These are phyloP conservation scores for Conomelus anceps DNA, from an alignment of 2,888 invertebrate species.

Conservation along the genomic window DNA sequence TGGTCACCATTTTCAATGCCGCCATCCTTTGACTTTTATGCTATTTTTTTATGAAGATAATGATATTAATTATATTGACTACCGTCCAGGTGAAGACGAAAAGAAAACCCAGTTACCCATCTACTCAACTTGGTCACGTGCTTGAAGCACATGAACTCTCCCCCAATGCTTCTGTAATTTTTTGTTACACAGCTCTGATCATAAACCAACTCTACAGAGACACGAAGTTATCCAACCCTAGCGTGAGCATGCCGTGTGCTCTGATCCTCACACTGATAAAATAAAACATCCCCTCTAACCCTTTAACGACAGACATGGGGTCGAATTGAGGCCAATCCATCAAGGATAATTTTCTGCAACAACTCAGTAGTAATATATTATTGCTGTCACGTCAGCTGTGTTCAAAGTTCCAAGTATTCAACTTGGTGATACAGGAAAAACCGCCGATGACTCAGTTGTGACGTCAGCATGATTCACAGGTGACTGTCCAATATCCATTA, in stretches of 20 bases:
- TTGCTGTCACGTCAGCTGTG: not conserved
- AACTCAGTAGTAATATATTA: not conserved
- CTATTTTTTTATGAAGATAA: too few relatives aligned
- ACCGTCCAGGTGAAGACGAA: too few relatives aligned
- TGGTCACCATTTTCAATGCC: too few relatives aligned
- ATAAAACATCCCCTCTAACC: not conserved
- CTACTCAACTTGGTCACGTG: not conserved
- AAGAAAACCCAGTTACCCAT: not conserved
- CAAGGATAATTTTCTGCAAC: not conserved
- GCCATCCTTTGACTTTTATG: too few relatives aligned
- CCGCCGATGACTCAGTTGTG: not conserved
- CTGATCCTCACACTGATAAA: not conserved
- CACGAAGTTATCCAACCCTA: not conserved
- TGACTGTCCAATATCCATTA: not conserved
- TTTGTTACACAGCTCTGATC: not conserved
- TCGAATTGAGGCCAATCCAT: not conserved
- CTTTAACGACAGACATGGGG: not conserved
- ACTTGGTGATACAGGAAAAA: not conserved
- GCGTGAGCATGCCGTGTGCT: not conserved
- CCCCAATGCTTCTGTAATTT: not conserved
- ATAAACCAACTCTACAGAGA: not conserved
- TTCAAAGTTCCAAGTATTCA: not conserved
- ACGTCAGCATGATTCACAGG: not conserved
- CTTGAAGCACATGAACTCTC: not conserved
- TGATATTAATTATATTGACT: too few relatives aligned